Conservation (phyloP, 2,113 vertebrate genomes). For the Microcebus ravelobensis region DNA sequence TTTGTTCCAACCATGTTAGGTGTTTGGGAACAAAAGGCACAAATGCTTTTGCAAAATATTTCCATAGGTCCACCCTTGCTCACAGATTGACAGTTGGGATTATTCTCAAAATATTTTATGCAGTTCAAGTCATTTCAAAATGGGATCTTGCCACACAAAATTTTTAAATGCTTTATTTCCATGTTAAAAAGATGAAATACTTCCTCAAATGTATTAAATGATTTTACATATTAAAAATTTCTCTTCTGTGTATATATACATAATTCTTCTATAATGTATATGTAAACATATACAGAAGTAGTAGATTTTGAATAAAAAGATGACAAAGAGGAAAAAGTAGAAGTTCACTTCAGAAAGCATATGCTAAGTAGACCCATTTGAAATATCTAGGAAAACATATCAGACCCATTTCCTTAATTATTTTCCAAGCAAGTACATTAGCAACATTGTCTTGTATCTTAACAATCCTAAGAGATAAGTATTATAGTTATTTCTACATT, state of each 20-base stretch:
- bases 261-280: neutral
- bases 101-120: constrained; percentile 34
- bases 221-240: constrained; percentile 2
- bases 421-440: constrained; percentile 6
- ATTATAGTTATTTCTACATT: constrained; percentile 4
- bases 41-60: constrained; percentile 46
- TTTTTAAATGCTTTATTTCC: neutral
- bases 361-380: neutral
- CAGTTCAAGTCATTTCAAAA: neutral
- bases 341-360: neutral
- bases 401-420: constrained; percentile 7
- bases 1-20: neutral
- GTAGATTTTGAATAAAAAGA: constrained; percentile 35
- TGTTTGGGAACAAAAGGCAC: constrained; percentile 31
- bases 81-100: neutral
- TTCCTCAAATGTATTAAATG: neutral
- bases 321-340: neutral
- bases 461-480: neutral
- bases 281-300: neutral
- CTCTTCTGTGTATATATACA: neutral
- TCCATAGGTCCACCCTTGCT: neutral
- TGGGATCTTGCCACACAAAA: neutral
- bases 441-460: neutral
- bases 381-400: constrained; percentile 25
- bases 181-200: neutral